phyloP scores from a whole-genome alignment of 2,888 invertebrate genomes.

The Hoplodrina blanda region DNA sequence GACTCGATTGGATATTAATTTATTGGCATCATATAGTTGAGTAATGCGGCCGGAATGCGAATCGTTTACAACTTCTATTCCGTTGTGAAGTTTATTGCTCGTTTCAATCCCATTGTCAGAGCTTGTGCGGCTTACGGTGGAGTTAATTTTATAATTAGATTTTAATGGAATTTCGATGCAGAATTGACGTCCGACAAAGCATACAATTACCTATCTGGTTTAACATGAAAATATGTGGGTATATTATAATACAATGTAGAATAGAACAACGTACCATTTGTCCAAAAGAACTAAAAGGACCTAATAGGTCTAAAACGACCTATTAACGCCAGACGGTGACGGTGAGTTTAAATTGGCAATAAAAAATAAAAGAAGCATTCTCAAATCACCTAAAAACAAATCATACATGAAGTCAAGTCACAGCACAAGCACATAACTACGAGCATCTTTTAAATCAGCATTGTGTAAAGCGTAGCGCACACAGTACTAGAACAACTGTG shows the following conservation, averaged over 20 bases:
- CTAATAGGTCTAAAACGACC: too few species aligned
- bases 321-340: background rate
- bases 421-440: background rate
- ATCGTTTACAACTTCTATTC: constrained; percentile 36
- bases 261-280: background rate
- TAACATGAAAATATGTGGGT: background rate
- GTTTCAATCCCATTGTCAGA: constrained; percentile 29
- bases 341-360: background rate
- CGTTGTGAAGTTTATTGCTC: constrained; percentile 44
- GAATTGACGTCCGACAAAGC: background rate
- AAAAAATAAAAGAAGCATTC: background rate
- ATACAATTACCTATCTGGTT: too few species aligned
- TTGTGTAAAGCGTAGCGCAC: constrained; percentile 40
- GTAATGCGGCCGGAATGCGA: constrained; percentile 58
- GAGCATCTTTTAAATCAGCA: constrained; percentile 40
- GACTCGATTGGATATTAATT: constrained; percentile 81
- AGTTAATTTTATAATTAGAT: constrained; percentile 30
- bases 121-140: constrained; percentile 5
- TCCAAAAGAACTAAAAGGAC: background rate
- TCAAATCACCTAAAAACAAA: background rate
- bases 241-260: background rate
- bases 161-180: constrained; percentile 9
- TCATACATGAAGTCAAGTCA: background rate
- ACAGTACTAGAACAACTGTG: constrained; percentile 54
- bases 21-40: constrained; percentile 74